Base-by-base conservation (phyloP, 1,140 invertebrate species). In the Conopomorpha cramerella region DNA sequence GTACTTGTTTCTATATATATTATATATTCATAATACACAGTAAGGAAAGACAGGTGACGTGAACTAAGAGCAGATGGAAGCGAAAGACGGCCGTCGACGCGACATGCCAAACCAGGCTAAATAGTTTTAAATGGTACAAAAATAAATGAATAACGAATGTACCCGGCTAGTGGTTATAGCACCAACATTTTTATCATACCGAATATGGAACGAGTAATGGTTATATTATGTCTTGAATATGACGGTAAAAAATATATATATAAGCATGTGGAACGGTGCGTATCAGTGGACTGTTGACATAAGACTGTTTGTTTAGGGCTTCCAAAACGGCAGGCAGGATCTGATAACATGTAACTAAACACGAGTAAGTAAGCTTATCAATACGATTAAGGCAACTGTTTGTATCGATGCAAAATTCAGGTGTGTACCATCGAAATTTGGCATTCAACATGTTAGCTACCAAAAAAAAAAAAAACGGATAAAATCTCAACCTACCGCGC, bases 31-130 rank as follows among this genome's bases (percentile, higher is more conserved):
- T n/a, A n/a, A n/a, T n/a, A n/a, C n/a, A n/a, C n/a, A n/a, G n/a
- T n/a, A n/a, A n/a, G n/a, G 57, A 70, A 63, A 55, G 65, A 72
- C 70, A 74, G 70, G 70, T 74, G 70, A 61, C n/a, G n/a, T n/a
- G n/a, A 62, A 42, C 45, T 31, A 38, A 36, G 44, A 54, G 66
- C 70, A 74, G 70, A 71, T 72, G 70, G 44, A 36, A 40, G 41
- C 44, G 47, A n/a, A n/a, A n/a, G n/a, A n/a, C n/a, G n/a, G n/a
- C n/a, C n/a, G n/a, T n/a, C n/a, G n/a, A n/a, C n/a, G n/a, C n/a
- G n/a, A n/a, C n/a, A n/a, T n/a, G n/a, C n/a, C n/a, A n/a, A n/a
- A n/a, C n/a, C n/a, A n/a, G n/a, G n/a, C n/a, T n/a, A 60, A 68
- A 72, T 65, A 56, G 55, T 70, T 67, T 54, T 63, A 68, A 64